phyloP scores from a whole-genome alignment of 2,113 vertebrate species.

The Microtus ochrogaster region DNA sequence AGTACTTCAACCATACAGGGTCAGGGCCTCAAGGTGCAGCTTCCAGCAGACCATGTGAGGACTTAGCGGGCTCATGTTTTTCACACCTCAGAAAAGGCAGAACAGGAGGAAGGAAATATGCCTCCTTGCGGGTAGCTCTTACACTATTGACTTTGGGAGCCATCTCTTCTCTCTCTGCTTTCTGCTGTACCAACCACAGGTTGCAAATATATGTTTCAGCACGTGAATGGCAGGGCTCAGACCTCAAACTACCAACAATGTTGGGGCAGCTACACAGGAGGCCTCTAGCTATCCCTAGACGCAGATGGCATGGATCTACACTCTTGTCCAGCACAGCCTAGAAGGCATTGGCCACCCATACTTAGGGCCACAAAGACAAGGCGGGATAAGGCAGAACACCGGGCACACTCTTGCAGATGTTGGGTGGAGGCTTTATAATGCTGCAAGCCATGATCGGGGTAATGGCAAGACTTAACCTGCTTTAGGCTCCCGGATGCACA shows the following conservation, averaged over 20 bases:
- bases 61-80: not conserved
- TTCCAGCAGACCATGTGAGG: not conserved
- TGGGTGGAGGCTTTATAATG: not conserved
- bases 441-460: not conserved
- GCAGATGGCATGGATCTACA: too few species aligned
- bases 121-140: not conserved
- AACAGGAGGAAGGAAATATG: not conserved
- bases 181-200: not conserved
- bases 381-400: fast-evolving
- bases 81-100: not conserved
- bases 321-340: not conserved
- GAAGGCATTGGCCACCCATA: not conserved
- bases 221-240: not conserved
- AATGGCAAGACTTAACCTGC: not conserved
- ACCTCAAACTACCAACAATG: not conserved
- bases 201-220: not conserved
- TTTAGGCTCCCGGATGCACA: not conserved
- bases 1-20: not conserved
- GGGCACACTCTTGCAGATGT: not conserved
- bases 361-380: not conserved
- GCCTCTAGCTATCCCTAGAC: not conserved
- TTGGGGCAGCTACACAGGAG: not conserved
- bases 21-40: too few species aligned
- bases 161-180: too few species aligned
- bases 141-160: not conserved